These are phyloP conservation scores for Mirounga angustirostris DNA, from an alignment of 2,113 vertebrate species.

Conservation along the genomic window DNA sequence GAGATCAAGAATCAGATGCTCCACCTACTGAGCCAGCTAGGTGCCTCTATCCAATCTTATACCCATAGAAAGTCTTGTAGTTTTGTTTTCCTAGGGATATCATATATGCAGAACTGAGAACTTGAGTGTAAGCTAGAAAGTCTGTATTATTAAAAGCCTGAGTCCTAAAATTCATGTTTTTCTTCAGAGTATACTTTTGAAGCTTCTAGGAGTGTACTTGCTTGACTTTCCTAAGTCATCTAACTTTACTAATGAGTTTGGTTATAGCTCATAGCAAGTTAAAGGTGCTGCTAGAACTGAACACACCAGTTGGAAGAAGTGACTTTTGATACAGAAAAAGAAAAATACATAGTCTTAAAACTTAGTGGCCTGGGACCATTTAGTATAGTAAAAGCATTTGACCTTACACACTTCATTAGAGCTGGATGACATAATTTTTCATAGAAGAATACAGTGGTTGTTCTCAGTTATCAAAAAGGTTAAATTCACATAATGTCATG, in stretches of 20 bases:
- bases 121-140: neutral
- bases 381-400: neutral
- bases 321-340: neutral
- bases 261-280: neutral
- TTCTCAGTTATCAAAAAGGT: constrained; percentile 1
- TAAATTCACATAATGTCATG: neutral
- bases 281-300: neutral
- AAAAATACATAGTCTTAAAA: constrained; percentile 31
- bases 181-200: neutral
- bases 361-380: neutral
- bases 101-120: neutral
- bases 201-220: neutral
- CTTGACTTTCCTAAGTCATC: neutral
- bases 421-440: neutral
- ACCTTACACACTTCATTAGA: neutral
- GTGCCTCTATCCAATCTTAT: neutral
- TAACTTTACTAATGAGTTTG: neutral
- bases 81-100: constrained; percentile 26
- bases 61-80: neutral
- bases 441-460: neutral
- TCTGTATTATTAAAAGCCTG: constrained; percentile 17
- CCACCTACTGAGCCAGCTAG: neutral
- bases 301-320: neutral
- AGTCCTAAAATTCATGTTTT: neutral
- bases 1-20: neutral